Evolutionary conservation across 2,797 vertebrate species (phyloP), one percentile per base, ranked within the genome.

Genomic region (Notoglanidium macrostoma): DNA sequence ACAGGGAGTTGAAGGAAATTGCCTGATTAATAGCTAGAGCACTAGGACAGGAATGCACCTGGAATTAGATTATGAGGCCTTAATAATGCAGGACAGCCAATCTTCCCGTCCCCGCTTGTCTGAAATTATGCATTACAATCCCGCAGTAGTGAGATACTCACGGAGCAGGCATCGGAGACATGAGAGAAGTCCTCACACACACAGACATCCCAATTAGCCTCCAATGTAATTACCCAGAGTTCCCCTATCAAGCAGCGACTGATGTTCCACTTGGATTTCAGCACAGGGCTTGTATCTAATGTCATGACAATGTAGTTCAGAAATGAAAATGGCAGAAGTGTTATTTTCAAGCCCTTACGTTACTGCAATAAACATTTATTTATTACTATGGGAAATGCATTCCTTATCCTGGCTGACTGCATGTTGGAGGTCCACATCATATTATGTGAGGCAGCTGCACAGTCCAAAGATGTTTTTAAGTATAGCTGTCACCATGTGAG

Each of bases 11-110:
- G 68, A 81, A 57, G 89, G 90, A 92, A 91, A 91, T 92, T 91
- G 89, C 80, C 88, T 90, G 87, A 92, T 90, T 91, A 92, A 90
- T 91, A 91, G 89, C 92, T 87, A 90, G 88, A 83, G 73, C 84
- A 73, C 85, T 86, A 90, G 85, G 87, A 90, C 87, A 88, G 46
- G 88, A 92, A 90, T 86, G 84, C 73, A 76, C 40, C 85, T 70
- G 57, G 84, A 90, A 90, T 90, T 91, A 84, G 85, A 92, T 92
- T 87, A 91, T 85, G 76, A 79, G 67, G 57, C 85, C 89, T 85
- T 90, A 89, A 90, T 89, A 86, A 89, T 85, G 87, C 82, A 87
- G 88, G 85, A 92, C 88, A 89, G 88, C 46, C 61, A 63, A 80
- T 86, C 77, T 57, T 86, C 83, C 83, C 88, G 8, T 83, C 82